phyloP scores from a whole-genome alignment of 2,797 vertebrate species.

The Callimico goeldii region DNA sequence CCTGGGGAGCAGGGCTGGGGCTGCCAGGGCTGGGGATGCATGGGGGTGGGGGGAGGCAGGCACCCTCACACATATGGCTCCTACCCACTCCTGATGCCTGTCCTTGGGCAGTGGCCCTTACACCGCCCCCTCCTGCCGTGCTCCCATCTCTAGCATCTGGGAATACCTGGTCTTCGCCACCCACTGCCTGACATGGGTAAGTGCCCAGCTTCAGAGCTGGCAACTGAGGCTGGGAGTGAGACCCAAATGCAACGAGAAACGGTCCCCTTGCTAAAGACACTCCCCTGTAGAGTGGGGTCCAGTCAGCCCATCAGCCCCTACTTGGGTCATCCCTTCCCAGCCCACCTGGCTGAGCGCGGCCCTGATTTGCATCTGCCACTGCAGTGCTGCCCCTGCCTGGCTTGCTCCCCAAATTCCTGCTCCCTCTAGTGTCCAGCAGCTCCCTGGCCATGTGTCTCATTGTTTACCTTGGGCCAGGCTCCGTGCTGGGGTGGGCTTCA shows the following conservation, averaged over 20 bases:
- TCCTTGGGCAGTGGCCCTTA: neutral
- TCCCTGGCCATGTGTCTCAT: neutral
- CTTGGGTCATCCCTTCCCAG: neutral
- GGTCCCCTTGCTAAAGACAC: too few species aligned
- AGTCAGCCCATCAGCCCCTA: accelerated
- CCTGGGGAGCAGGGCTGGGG: neutral
- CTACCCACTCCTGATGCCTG: neutral
- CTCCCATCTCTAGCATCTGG: neutral
- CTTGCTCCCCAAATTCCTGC: neutral
- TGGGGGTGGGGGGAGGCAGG: neutral
- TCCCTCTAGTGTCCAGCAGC: too few species aligned
- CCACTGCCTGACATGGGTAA: neutral
- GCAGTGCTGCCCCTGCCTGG: neutral
- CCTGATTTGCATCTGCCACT: neutral
- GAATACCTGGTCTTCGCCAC: neutral
- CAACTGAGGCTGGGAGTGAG: neutral
- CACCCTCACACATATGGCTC: neutral
- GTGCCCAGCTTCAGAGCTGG: neutral
- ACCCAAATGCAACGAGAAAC: accelerated
- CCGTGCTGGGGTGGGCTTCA: accelerated
- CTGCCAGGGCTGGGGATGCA: neutral
- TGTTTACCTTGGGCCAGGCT: accelerated
- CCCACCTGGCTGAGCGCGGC: accelerated
- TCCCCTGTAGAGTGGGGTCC: neutral
- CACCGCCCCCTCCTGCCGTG: too few species aligned